Base-by-base conservation (phyloP, 2,888 invertebrate species). In the Nemotelus nigrinus region DNA sequence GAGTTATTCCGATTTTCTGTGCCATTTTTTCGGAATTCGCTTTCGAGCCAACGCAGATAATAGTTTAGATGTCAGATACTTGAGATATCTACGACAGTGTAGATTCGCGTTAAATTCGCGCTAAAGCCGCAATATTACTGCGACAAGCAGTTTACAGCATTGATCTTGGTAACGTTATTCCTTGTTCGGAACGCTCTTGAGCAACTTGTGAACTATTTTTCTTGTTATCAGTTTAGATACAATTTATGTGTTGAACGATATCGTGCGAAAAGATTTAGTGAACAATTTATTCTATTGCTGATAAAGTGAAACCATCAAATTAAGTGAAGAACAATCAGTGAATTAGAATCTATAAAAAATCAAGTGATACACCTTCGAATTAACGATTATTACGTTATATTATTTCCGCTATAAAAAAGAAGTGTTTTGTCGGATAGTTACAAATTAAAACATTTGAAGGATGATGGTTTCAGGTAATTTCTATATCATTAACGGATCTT, bases 391-490 rank as follows among this genome's bases (percentile, higher is more conserved):
- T 25, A 25, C 25, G 25, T 25, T 25, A 25, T 25, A 25, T 25
- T 25, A 25, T 25, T 25, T 25, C 25, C 25, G 25, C 25, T 25
- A 25, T 25, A 25, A 25, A 25, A 25, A 25, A 25, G 25, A 25
- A 25, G 25, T 25, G 25, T 25, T 25, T 25, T 25, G 25, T 1
- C 25, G 25, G 25, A 25, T 25, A 25, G 25, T 25, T 25, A 25
- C 25, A 25, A 25, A 25, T 25, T 25, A 25, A 25, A 25, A 25
- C 25, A 25, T 25, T 25, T 25, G 25, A 25, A 70, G 25, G 58
- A 72, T 57, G 57, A 72, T 72, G 71, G 58, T 72, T 57, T 72
- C 71, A 72, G 71, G 71, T 72, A 72, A 72, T 58, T 72, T 53
- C 44, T 10, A 10, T 25, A 25, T 68, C 3, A 5, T 5, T 68